Evolutionary conservation across 2,797 vertebrate species (phyloP), one percentile per base, ranked within the genome.

Genomic region (Gymnocypris eckloni): DNA sequence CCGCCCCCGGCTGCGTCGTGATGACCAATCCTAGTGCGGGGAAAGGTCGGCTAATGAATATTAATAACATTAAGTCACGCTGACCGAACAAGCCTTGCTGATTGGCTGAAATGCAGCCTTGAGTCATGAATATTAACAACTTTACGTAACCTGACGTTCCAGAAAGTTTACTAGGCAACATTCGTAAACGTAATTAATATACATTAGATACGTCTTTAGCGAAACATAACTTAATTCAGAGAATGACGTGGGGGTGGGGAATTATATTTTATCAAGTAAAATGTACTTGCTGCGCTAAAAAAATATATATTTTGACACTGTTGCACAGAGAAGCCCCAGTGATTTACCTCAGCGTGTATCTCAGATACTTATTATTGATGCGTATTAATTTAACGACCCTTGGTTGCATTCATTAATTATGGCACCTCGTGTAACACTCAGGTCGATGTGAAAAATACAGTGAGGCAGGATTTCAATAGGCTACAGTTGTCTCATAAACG

Each of bases 1-100:
- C 92, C 94, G 88, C 94, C 85, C 90, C n/a, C 39, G n/a, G 5
- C 37, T 20, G 25, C 3, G 20, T 0, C 52, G 4, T 3, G 15
- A 6, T 4, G 22, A 15, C 52, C 77, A 80, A 80, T 73, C 77
- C 39, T 4, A 28, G 59, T 1, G n/a, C 59, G n/a, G 11, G 1
- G n/a, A 52, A 52, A 15, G 41, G 20, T n/a, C 0, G 41, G 1
- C 52, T 48, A 1, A 59, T 81, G 84, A 86, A 81, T 86, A 86
- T 86, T 20, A 28, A 81, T 18, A 3, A 64, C 4, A 11, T 64
- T 13, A 13, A 28, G 59, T 64, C 59, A 64, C 67, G 64, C 37
- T 56, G 15, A 70, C 16, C n/a, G 50, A 15, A 7, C 25, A 25
- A 12, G 22, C n/a, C 4, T n/a, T 39, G 20, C 37, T 71, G 50